Base-by-base conservation (phyloP, 2,888 invertebrate genomes). In the Amorpha juglandis region DNA sequence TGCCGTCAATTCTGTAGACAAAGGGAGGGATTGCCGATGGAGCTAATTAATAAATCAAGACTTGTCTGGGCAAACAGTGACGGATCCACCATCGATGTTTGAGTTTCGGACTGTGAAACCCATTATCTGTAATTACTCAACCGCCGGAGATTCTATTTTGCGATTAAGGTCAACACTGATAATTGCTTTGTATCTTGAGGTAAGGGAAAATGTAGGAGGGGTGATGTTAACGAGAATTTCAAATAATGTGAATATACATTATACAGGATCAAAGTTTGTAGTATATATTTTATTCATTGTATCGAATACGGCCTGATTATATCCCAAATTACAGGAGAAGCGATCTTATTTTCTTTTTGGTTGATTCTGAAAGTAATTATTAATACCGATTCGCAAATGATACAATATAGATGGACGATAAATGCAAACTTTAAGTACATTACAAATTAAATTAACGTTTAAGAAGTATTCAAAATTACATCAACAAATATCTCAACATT, bases 31-130 rank as follows among this genome's bases (percentile, higher is more conserved):
- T 80, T 80, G 79, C 76, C 79, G 78, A 82, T 78, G 76, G 70
- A 71, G 70, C 82, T 86, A 82, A 87, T 87, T 86, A 87, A 87
- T 86, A 84, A 86, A 85, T 84, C 83, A 86, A 76, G 83, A 79
- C 76, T 69, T 80, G 87, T 86, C 86, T 86, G 83, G 76, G 79
- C 82, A 86, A 86, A 87, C 82, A 83, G 69, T 70, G 63, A 27
- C 53, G 53, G 52, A 52, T 70, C 72, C 76, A 75, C 70, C 74
- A 75, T 76, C 72, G 74, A 74, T 81, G 73, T 82, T 82, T 82
- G 79, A 79, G 74, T 78, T 78, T 71, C 71, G 74, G 74, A 70
- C 74, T 75, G 77, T 65, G 72, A 74, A 75, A 78, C 58, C 76
- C 73, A 80, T 82, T 77, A 77, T 69, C 73, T 72, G 71, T 78